Evolutionary conservation across 2,797 vertebrate genomes (phyloP).

Genomic region (Limnodromus scolopaceus): DNA sequence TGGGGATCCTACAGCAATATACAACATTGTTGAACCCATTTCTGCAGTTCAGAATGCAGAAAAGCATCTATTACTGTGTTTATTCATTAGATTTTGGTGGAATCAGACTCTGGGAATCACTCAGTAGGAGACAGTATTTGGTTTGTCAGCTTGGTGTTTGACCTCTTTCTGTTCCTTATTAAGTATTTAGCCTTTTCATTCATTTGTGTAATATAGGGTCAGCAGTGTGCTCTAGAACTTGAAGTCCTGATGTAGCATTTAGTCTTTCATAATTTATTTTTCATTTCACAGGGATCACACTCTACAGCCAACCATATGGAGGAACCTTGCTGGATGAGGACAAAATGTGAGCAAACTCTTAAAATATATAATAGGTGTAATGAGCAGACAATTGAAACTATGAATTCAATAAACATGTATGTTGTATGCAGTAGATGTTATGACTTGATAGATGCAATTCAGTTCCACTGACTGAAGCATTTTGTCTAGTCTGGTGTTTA

Average conservation of each 20-base stretch:
- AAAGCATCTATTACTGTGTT: not conserved
- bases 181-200: not conserved
- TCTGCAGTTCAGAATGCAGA: not conserved
- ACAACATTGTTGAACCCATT: not conserved
- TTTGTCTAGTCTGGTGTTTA: not conserved
- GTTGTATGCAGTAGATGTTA: not conserved
- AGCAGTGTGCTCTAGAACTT: not conserved
- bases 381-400: not conserved
- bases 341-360: constrained; percentile 74
- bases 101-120: not conserved
- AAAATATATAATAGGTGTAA: not conserved
- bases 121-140: not conserved
- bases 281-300: constrained; percentile 69
- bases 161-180: not conserved
- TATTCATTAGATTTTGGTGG: not conserved
- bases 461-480: not conserved
- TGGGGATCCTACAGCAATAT: not conserved
- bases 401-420: not conserved
- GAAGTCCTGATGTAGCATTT: not conserved
- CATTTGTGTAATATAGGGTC: not conserved
- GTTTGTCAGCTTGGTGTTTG: not conserved
- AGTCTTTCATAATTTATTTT: not conserved
- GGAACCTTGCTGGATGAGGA: constrained; percentile 76
- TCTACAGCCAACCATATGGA: constrained; percentile 77
- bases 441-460: not conserved